These are phyloP conservation scores for Sisyra nigra DNA, from an alignment of 2,888 invertebrate genomes.

Conservation along the genomic window DNA sequence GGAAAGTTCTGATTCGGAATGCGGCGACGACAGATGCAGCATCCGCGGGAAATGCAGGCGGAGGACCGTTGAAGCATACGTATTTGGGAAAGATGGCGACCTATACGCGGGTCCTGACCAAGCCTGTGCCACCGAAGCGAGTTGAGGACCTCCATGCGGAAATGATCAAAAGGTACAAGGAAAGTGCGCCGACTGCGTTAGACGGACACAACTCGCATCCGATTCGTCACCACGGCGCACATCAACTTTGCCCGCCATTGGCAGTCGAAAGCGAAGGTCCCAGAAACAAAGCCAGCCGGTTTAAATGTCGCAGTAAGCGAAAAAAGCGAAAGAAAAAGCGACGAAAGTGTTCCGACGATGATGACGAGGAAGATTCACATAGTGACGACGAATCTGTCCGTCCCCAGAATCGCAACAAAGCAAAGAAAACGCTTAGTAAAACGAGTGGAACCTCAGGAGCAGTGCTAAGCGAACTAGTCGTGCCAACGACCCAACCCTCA, in stretches of 20 bases:
- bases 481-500: background rate
- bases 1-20: conserved; percentile 56
- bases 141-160: conserved; percentile 34
- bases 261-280: conserved; percentile 19
- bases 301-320: conserved; percentile 28
- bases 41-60: conserved; percentile 45
- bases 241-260: conserved; percentile 7
- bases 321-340: conserved; percentile 34
- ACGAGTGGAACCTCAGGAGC: background rate
- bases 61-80: conserved; percentile 19
- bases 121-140: conserved; percentile 33
- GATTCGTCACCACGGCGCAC: conserved; percentile 23
- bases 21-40: conserved; percentile 57
- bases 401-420: conserved; percentile 10
- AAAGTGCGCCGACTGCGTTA: conserved; percentile 12
- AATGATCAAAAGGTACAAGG: conserved; percentile 21
- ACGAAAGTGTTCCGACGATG: conserved; percentile 20
- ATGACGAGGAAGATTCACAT: conserved; percentile 1
- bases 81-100: conserved; percentile 57
- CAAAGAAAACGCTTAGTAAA: background rate
- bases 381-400: conserved; percentile 9
- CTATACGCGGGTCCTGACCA: conserved; percentile 55
- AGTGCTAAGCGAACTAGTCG: background rate
- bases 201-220: conserved; percentile 20
- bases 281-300: conserved; percentile 23